Evolutionary conservation across 2,888 invertebrate species (phyloP), one percentile per base, ranked within the genome.

Genomic region (Thecophora atra): DNA sequence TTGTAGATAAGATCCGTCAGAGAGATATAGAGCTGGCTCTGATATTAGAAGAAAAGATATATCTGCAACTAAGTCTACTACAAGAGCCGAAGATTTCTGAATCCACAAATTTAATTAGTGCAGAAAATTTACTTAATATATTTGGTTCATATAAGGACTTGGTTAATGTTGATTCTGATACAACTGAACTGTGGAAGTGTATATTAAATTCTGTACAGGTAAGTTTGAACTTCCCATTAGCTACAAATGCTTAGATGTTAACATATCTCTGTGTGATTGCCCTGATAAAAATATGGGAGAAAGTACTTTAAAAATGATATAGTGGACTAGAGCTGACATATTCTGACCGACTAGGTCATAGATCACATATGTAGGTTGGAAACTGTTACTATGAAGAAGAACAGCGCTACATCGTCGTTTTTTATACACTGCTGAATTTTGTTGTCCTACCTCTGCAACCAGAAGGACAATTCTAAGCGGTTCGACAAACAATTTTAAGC

Each of bases 11-110:
- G 82, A 89, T 97, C 83, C 90, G 95, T 70, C 92, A 93, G 78
- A 96, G 96, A 84, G 97, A 97, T 84, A 90, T 93, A 52, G 95
- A 95, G 81, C 94, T 96, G 81, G 95, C 95, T 17, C 88, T 92
- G 26, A 87, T 96, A 62, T 88, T 97, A 64, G 96, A 97, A 84
- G 96, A 96, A 81, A 97, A 97, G 84, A 94, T 96, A 89, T 90
- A 92, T 64, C 84, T 97, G 60, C 94, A 97, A 81, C 88, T 95
- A 85, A 92, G 91, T 80, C 88, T 95, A 81, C 88, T 86, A n/a
- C 84, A 91, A 85, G 86, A 91, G 85, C 85, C 91, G 83, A 83
- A 89, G 82, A 77, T 90, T 86, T 86, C 89, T 28, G 92, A 93
- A 73, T 77, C 78, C 24, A 72, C 76, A 21, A 63, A 63, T 63